Base-by-base conservation (phyloP, 2,113 vertebrate genomes). In the Terrapene triunguis region DNA sequence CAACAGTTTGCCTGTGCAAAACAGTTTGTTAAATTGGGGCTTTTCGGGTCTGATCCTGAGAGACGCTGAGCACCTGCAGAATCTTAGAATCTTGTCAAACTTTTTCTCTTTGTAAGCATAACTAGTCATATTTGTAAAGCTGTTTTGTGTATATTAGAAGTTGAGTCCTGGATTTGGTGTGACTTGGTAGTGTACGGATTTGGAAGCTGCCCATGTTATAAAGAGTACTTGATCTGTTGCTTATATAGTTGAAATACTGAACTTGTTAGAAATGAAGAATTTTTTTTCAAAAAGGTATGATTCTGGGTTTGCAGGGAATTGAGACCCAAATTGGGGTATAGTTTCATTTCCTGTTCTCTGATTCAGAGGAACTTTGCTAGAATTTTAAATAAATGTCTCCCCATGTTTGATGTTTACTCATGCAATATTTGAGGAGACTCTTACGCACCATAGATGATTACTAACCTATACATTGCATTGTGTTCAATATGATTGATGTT, bases 81-180 rank as follows among this genome's bases (percentile, higher is more conserved):
- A 5, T 50, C 55, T 25, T 72, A 69, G 65, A 25, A 55, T 22
- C 17, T n/a, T 17, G n/a, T n/a, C 32, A 5, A 17, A 22, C 74
- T 79, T 38, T 51, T 55, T 13, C 74, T 88, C 44, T 24, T 0
- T 8, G 62, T 65, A 72, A 80, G 6, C 2, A 0, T 14, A 12
- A 10, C 53, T 29, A 84, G 17, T 12, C 2, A 0, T 6, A 10
- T 44, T 91, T 1, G 0, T 0, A 0, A 14, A 65, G 19, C 91
- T 94, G 62, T 53, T 74, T 47, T n/a, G 47, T 90, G 19, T 32
- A 59, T 44, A 48, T 76, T 83, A 42, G 38, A 74, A 2, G n/a
- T 62, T n/a, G 65, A 57, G 86, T 88, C 0, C 0, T 62, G 79
- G 82, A 87, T 80, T 91, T 53, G 74, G 88, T 90, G 91, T 92